These are phyloP conservation scores for Sparus aurata DNA, from an alignment of 2,797 vertebrate genomes.

Conservation along the genomic window DNA sequence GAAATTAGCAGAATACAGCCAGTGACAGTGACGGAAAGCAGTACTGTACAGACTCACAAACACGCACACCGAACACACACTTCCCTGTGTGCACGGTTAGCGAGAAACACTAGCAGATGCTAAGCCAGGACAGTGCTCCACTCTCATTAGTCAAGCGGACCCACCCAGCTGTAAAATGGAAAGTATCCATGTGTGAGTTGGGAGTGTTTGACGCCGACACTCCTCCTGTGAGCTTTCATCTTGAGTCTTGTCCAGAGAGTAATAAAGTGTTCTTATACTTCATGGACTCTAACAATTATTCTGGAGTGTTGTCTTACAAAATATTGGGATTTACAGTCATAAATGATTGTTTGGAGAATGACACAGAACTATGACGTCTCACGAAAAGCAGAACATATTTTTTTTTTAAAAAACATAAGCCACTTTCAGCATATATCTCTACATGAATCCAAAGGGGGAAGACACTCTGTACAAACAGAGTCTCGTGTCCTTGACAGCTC, in stretches of 20 bases:
- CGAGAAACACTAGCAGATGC: constrained; percentile 60
- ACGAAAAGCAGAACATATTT: constrained; percentile 14
- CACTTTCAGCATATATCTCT: constrained; percentile 22
- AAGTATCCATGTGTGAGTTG: constrained; percentile 45
- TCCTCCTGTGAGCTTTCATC: constrained; percentile 40
- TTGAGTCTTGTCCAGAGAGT: constrained; percentile 31
- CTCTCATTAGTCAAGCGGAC: constrained; percentile 37
- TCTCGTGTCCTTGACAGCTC: constrained; percentile 74
- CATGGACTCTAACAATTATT: constrained; percentile 26
- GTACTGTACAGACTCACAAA: constrained; percentile 38
- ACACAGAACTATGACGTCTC: not conserved
- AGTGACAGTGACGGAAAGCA: constrained; percentile 64
- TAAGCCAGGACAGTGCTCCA: constrained; percentile 36
- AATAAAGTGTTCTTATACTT: constrained; percentile 34
- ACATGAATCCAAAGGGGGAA: constrained; percentile 15
- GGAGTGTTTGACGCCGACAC: constrained; percentile 32
- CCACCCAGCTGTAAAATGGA: constrained; percentile 51
- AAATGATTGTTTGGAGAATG: not conserved
- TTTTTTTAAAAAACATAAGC: constrained; percentile 4
- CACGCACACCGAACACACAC: constrained; percentile 9
- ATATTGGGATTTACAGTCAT: constrained; percentile 11
- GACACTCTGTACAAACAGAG: constrained; percentile 31
- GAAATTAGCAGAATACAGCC: constrained; percentile 45
- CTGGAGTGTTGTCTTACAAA: constrained; percentile 20
- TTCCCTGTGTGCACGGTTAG: constrained; percentile 44